A percentile compares a stretch with the other conserved stretches of the same genome.
Evolutionary conservation across 2,113 vertebrate species (phyloP).

Genomic region (Nesoenas mayeri): DNA sequence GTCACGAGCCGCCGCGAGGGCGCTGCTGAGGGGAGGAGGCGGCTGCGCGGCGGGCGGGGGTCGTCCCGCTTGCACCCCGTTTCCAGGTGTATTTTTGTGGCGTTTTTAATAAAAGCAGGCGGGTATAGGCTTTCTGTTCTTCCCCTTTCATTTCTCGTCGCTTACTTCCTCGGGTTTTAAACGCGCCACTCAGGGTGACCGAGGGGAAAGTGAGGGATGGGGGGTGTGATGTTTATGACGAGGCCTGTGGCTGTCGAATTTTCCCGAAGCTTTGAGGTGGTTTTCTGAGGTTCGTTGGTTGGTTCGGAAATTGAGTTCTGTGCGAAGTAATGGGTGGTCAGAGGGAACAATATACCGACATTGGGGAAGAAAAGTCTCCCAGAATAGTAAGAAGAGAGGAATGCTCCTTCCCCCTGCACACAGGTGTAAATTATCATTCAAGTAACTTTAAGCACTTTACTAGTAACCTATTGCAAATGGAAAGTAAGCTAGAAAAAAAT

Average conservation of each 20-base stretch:
- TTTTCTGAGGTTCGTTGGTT: not conserved
- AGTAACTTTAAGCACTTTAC: not conserved
- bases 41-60: rapidly evolving
- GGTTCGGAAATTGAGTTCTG: not conserved
- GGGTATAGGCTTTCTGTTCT: rapidly evolving
- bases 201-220: not conserved
- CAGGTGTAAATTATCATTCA: not conserved
- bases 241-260: not conserved
- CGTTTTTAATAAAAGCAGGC: not conserved
- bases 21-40: not conserved
- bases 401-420: rapidly evolving
- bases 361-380: rapidly evolving
- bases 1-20: not conserved
- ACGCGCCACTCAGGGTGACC: not conserved
- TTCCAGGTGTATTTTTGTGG: not conserved
- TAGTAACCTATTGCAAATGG: not conserved
- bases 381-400: not conserved
- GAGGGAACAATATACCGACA: not conserved
- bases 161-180: no score
- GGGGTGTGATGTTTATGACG: rapidly evolving
- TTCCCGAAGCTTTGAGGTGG: not conserved
- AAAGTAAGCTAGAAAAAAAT: not conserved
- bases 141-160: rapidly evolving
- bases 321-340: not conserved
- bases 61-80: rapidly evolving